Evolutionary conservation across 2,888 invertebrate species (phyloP), one percentile per base, ranked within the genome.

Genomic region (Drosophila phalerata): DNA sequence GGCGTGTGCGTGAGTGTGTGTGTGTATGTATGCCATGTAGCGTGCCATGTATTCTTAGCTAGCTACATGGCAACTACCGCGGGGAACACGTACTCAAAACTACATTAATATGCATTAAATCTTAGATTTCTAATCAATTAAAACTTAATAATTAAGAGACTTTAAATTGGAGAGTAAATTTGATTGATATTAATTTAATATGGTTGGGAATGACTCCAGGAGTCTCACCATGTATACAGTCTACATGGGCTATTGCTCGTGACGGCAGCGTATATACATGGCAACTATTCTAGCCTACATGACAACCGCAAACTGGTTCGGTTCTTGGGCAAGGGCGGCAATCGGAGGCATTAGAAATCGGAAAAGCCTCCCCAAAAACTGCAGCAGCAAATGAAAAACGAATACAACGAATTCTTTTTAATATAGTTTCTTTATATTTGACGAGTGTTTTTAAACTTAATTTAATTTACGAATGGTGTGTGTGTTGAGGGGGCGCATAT

Each of bases 211-310:
- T 43, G 49, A 8, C 61, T 57, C 15, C 45, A 55, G 71, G 55
- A 83, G 79, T 83, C 82, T 73, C 79, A 70, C 71, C 82, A 83
- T 83, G 82, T 83, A 85, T 38, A n/a, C 2, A 13, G 4, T 0
- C 11, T 43, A 53, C 53, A 53, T 53, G 40, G 10, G 40, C 37
- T 34, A 5, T 13, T 15, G 15, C 3, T 38, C 19, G 32, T 45
- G 45, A n/a, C 42, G 25, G 3, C 15, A 10, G 62, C 40, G 32
- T 30, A 58, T 37, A 58, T 78, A 78, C 78, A 78, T 78, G 78
- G 73, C 49, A 73, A 52, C 48, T 37, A 76, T 78, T 78, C 78
- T 76, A 69, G 69, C 60, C 34, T 78, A 78, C 78, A 78, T 78
- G 79, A 66, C 61, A 52, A 73, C 42, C 51, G 40, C 55, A 77